Evolutionary conservation across 2,113 vertebrate species (phyloP).

Genomic region (Columba livia): DNA sequence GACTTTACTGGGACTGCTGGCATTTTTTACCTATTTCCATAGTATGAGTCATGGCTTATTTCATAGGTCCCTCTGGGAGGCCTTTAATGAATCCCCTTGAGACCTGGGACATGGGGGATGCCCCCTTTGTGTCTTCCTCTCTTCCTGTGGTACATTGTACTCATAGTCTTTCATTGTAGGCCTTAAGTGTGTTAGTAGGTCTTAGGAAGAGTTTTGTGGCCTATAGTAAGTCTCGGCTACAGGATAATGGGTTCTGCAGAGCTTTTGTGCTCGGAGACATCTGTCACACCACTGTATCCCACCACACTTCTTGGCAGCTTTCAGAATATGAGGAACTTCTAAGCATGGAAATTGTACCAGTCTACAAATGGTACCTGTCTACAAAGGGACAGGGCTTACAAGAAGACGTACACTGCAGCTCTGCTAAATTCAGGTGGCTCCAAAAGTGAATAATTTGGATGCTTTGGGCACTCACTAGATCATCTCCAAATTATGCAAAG

Average conservation of each 20-base stretch:
- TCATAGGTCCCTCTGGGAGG: background rate
- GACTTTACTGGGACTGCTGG: background rate
- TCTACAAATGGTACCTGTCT: background rate
- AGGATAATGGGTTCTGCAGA: background rate
- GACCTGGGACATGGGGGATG: background rate
- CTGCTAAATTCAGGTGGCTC: background rate
- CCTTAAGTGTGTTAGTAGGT: background rate
- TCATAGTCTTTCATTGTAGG: background rate
- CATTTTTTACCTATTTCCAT: background rate
- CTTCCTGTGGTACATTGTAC: background rate
- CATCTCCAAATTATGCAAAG: background rate
- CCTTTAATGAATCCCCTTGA: background rate
- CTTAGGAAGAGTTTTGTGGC: background rate
- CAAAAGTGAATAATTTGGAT: background rate
- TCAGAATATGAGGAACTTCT: background rate
- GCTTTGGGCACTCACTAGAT: background rate
- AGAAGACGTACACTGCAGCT: background rate
- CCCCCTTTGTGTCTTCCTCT: background rate
- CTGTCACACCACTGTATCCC: background rate
- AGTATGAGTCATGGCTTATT: background rate
- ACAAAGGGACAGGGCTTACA: background rate
- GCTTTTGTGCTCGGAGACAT: background rate
- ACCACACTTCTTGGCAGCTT: background rate
- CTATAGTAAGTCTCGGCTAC: background rate
- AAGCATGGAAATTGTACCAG: accelerated